These are phyloP conservation scores for Jordanella pulchra DNA, from an alignment of 2,797 vertebrate species.

Conservation along the genomic window DNA sequence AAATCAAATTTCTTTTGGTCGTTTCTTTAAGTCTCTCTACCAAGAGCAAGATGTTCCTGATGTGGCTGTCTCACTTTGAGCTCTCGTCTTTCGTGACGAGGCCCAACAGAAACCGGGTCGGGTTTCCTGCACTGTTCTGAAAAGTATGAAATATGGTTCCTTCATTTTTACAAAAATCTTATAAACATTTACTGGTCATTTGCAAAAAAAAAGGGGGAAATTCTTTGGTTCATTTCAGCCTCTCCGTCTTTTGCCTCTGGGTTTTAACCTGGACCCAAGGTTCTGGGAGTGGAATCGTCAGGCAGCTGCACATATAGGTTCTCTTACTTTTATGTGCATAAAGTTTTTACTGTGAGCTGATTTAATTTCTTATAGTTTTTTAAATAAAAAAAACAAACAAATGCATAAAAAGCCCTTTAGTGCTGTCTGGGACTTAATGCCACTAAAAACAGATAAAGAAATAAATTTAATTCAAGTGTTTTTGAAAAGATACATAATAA, in stretches of 20 bases:
- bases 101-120: not conserved
- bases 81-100: not conserved
- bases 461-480: no score
- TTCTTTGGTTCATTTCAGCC: no score
- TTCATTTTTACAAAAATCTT: not conserved
- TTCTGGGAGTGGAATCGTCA: no score
- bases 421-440: not conserved
- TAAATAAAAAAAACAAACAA: not conserved
- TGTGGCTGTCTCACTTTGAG: conserved; percentile 71
- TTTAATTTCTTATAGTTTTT: not conserved
- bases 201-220: no score
- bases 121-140: not conserved
- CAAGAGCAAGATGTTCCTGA: conserved; percentile 76
- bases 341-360: not conserved
- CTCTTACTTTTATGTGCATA: no score
- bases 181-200: no score
- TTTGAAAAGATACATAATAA: no score
- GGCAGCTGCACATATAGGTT: no score
- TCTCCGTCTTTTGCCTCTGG: no score
- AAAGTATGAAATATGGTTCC: not conserved
- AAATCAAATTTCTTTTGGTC: conserved; percentile 69
- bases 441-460: not conserved
- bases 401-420: no score
- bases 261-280: no score
- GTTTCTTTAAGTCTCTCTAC: conserved; percentile 64